Base-by-base conservation (phyloP, 2,888 invertebrate genomes). In the Carcina quercana region DNA sequence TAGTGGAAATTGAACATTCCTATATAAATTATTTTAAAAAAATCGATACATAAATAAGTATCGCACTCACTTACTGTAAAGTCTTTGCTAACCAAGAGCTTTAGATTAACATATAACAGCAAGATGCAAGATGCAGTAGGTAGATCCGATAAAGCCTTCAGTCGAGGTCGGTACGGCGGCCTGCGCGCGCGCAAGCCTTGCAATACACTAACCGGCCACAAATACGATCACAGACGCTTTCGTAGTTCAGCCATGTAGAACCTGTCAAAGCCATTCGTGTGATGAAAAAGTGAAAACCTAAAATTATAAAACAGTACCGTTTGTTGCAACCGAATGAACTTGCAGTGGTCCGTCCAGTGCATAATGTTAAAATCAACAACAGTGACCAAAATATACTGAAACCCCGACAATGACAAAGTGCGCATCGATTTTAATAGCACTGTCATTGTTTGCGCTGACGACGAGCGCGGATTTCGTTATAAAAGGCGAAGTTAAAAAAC, bases 401-500 rank as follows among this genome's bases (percentile, higher is more conserved):
- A 21, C 28, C 25, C 21, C 29, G 30, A 32, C 55, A 71, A 76
- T 75, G 72, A 59, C 55, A 49, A 66, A 59, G 40, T 40, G 43
- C 46, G 46, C 55, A 32, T 33, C 43, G 28, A 43, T 59, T 38
- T 26, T 59, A 51, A 55, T 66, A 45, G 35, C 61, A 32, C 32
- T 50, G 25, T 38, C 40, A 41, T 47, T 62, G 43, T 54, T 68
- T 43, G 52, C 62, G 48, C 53, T 59, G 32, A 45, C 54, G 38
- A 58, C 64, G 44, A 48, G 60, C 34, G 71, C 72, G 30, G 70
- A 75, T 47, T 65, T 72, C 38, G 53, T 64, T 45, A 60, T 75
- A 55, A 79, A 72, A 62, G 80, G 72, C 44, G 69, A 70, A 57
- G 72, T 79, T 50, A 79, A 66, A 65, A 82, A 76, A 58, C 66